These are phyloP conservation scores for Drosophila ananassae DNA, from an alignment of 1,140 invertebrate genomes.

Conservation along the genomic window DNA sequence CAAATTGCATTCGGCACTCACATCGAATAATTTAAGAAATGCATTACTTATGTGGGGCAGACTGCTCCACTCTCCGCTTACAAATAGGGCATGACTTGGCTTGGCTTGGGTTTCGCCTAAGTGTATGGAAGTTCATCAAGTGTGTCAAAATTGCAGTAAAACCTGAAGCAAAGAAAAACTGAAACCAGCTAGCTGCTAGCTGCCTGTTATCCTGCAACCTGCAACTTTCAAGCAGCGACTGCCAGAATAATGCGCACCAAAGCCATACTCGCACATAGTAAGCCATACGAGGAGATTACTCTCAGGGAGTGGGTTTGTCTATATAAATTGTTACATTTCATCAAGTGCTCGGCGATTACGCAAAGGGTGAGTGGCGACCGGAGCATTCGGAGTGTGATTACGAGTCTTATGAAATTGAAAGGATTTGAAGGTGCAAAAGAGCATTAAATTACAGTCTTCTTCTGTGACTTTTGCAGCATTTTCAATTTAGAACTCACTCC, in stretches of 20 bases:
- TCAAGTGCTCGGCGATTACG: constrained; percentile 73
- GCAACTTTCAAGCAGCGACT: constrained; percentile 41
- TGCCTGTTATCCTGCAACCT: neutral
- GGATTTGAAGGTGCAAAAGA: constrained; percentile 72
- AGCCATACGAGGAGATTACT: constrained; percentile 12
- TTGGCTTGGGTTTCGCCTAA: constrained; percentile 34
- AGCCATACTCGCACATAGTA: constrained; percentile 35
- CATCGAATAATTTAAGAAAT: constrained; percentile 65
- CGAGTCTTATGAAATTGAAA: constrained; percentile 69
- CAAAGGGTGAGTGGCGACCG: constrained; percentile 23
- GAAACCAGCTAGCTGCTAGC: constrained; percentile 7
- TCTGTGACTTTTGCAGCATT: constrained; percentile 43
- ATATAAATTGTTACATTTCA: constrained; percentile 79
- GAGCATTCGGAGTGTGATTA: constrained; percentile 62
- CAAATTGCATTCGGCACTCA: constrained; percentile 32
- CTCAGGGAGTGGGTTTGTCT: constrained; percentile 45
- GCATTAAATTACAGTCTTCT: constrained; percentile 72
- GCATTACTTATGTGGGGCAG: constrained; percentile 48
- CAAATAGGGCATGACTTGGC: constrained; percentile 41
- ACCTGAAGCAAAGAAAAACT: constrained; percentile 46
- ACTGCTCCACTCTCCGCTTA: constrained; percentile 18
- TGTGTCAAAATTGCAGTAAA: constrained; percentile 77
- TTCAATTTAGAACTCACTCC: constrained; percentile 18
- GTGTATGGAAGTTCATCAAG: constrained; percentile 65
- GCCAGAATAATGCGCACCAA: constrained; percentile 49